A percentile compares a stretch with the other conserved stretches of the same genome.
Evolutionary conservation across 2,797 vertebrate species (phyloP).

Genomic region (Girardinus metallicus): DNA sequence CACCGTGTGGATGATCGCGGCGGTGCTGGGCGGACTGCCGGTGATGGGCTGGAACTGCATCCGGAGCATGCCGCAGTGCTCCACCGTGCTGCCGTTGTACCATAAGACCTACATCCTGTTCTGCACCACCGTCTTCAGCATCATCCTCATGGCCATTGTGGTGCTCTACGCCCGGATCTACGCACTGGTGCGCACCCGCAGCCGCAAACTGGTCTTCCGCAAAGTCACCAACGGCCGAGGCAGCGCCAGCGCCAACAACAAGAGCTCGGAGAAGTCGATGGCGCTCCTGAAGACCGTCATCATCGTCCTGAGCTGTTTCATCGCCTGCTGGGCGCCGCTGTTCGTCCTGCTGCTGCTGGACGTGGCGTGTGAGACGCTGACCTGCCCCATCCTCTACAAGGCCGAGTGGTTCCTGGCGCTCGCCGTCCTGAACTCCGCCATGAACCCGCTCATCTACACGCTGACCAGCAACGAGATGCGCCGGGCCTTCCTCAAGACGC

Average conservation of each 20-base stretch:
- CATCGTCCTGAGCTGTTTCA: constrained; percentile 96
- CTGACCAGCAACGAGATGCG: constrained; percentile 98
- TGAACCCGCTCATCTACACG: constrained; percentile 97
- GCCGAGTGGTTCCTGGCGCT: constrained; percentile 96
- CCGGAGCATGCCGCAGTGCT: constrained; percentile 82
- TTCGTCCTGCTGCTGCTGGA: constrained; percentile 95
- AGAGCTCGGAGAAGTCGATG: constrained; percentile 95
- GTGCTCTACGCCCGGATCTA: constrained; percentile 95
- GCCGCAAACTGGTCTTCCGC: constrained; percentile 91
- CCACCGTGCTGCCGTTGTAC: constrained; percentile 95
- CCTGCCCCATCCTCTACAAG: constrained; percentile 89
- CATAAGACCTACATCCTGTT: constrained; percentile 98
- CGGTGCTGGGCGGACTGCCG: constrained; percentile 89
- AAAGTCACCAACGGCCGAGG: constrained; percentile 88
- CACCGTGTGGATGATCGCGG: constrained; percentile 92
- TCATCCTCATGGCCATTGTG: constrained; percentile 92
- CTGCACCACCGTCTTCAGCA: constrained; percentile 94
- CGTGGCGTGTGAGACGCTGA: constrained; percentile 88
- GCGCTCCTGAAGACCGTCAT: constrained; percentile 97
- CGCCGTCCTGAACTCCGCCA: constrained; percentile 96
- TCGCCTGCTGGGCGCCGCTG: constrained; percentile 95
- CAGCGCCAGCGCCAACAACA: constrained; percentile 82
- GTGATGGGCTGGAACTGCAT: constrained; percentile 99
- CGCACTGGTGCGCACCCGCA: constrained; percentile 90
- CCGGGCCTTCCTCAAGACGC: constrained; percentile 90